Evolutionary conservation across 2,888 invertebrate genomes (phyloP).

Genomic region (Aleiodes alternator): DNA sequence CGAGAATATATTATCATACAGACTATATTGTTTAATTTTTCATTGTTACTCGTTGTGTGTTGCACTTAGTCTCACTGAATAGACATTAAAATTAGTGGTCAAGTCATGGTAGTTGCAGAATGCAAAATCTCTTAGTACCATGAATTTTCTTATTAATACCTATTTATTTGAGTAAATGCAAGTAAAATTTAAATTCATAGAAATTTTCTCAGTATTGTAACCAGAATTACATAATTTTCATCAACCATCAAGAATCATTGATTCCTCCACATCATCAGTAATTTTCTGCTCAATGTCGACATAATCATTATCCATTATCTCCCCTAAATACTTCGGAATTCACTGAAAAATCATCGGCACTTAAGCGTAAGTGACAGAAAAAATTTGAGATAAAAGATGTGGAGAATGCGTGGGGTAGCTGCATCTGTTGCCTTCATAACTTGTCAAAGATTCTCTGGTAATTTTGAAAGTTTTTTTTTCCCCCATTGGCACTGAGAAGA

Average conservation of each 20-base stretch:
- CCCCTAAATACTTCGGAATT: no score
- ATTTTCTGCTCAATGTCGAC: neutral
- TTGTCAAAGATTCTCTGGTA: conserved; percentile 34
- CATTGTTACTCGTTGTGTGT: neutral
- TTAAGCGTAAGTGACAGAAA: neutral
- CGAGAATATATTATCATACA: neutral
- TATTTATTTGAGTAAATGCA: no score
- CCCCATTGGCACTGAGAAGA: neutral
- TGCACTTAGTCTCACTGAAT: conserved; percentile 2
- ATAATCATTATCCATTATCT: no score
- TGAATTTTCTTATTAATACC: neutral
- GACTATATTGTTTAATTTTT: neutral
- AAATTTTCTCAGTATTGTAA: neutral
- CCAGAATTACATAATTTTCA: conserved; percentile 7
- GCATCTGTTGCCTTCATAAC: conserved; percentile 44
- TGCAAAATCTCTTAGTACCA: neutral
- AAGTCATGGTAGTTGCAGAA: neutral
- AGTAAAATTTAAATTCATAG: neutral
- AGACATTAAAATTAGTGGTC: neutral
- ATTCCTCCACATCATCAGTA: neutral
- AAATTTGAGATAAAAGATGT: conserved; percentile 3
- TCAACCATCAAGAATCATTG: neutral
- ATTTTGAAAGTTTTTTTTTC: conserved; percentile 19
- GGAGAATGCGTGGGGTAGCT: conserved; percentile 17
- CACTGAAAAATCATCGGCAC: neutral